phyloP scores from a whole-genome alignment of 2,888 invertebrate species.

The Dicyrtoma fusca region DNA sequence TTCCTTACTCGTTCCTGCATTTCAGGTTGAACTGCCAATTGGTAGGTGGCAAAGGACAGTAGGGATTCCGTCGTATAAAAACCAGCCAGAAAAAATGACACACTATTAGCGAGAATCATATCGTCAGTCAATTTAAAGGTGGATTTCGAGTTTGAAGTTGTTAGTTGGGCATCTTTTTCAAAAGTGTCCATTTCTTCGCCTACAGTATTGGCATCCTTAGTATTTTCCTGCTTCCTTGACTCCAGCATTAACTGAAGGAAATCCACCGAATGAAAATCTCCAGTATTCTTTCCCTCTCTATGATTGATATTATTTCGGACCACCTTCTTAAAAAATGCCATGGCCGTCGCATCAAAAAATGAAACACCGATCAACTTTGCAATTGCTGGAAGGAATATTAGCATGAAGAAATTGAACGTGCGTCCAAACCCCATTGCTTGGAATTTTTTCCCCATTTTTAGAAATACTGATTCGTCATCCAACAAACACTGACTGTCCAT shows the following conservation, averaged over 20 bases:
- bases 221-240: constrained; percentile 35
- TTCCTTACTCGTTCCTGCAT: constrained; percentile 14
- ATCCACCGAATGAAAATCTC: constrained; percentile 40
- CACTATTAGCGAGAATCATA: constrained; percentile 17
- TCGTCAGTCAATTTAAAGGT: constrained; percentile 9
- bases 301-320: constrained; percentile 38
- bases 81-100: constrained; percentile 27
- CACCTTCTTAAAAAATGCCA: constrained; percentile 44
- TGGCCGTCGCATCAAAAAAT: constrained; percentile 29
- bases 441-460: constrained; percentile 50
- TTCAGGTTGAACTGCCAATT: constrained; percentile 19
- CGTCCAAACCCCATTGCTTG: too few relatives aligned
- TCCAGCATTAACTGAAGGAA: constrained; percentile 50
- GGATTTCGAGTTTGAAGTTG: background rate
- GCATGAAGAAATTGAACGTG: constrained; percentile 2
- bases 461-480: constrained; percentile 59
- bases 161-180: constrained; percentile 8
- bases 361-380: constrained; percentile 15
- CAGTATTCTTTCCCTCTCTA: constrained; percentile 24
- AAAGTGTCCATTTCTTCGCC: background rate
- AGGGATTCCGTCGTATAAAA: constrained; percentile 22
- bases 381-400: constrained; percentile 28
- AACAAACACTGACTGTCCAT: constrained; percentile 59
- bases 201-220: background rate
- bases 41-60: constrained; percentile 13